Evolutionary conservation across 2,888 invertebrate species (phyloP), one percentile per base, ranked within the genome.

Genomic region (Hydrotaea diabolus): DNA sequence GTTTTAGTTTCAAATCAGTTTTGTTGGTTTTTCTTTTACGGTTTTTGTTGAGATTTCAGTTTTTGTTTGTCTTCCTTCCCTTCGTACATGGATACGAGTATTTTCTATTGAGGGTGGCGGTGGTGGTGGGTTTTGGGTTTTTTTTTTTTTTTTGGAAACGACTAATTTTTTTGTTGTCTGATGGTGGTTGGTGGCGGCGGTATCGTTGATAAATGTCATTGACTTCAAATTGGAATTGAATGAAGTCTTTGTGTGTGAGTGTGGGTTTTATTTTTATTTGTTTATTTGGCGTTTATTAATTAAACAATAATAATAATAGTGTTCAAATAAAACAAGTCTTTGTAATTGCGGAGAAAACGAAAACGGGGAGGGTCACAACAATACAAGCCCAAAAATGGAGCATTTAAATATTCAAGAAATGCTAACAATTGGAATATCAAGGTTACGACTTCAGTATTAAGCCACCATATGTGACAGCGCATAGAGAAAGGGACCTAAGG

Each of bases 51-150:
- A 49, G 49, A 49, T 49, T 26, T 59, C 59, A 19, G 15, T 59
- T 23, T 15, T 26, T 59, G 15, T 59, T 55, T 55, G 55, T 19
- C 7, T 55, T 59, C 23, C 11, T 13, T 57, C 23, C 23, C 11
- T n/a, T n/a, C n/a, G n/a, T n/a, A n/a, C n/a, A n/a, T n/a, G n/a
- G n/a, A 31, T 7, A 31, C 7, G 7, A 31, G 7, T 31, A 66
- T 46, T 62, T 69, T 59, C 11, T 59, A 53, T 43, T 39, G 79
- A 69, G 83, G 79, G 79, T 80, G 83, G 36, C 8, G n/a, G 21
- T 55, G 55, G 55, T 21, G 55, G 21, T 55, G 21, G 55, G 39
- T 39, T 39, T 39, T 31, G n/a, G n/a, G n/a, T n/a, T n/a, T n/a
- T n/a, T n/a, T n/a, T n/a, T n/a, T n/a, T n/a, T n/a, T n/a, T n/a